A percentile compares a stretch with the other conserved stretches of the same genome.
Conservation (phyloP, 2,888 invertebrate species). For the Barypeithes pellucidus region DNA sequence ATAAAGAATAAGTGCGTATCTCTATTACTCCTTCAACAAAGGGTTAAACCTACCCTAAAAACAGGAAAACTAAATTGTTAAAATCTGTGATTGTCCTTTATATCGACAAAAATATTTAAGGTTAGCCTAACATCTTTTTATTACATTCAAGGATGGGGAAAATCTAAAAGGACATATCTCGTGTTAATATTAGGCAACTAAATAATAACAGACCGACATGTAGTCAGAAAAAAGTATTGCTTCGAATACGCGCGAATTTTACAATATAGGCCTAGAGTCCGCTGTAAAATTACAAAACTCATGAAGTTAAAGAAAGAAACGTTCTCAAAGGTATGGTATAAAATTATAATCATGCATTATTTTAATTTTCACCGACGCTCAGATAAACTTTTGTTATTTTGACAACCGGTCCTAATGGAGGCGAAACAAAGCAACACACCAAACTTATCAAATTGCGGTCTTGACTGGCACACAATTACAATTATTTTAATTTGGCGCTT, state of each 20-base stretch:
- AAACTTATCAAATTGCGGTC: too few species aligned
- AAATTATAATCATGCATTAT: too few species aligned
- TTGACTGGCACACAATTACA: too few species aligned
- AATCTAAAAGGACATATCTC: constrained; percentile 10
- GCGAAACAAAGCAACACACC: too few species aligned
- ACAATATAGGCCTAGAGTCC: constrained; percentile 27
- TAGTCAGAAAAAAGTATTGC: constrained; percentile 69
- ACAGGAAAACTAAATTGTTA: constrained; percentile 25
- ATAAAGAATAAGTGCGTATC: not conserved
- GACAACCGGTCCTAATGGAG: too few species aligned
- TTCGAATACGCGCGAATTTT: constrained; percentile 69
- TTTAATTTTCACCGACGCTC: too few species aligned
- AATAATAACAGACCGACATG: constrained; percentile 64
- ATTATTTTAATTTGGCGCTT: too few species aligned
- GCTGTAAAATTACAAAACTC: not conserved
- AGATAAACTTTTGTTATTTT: too few species aligned
- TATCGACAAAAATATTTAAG: constrained; percentile 43
- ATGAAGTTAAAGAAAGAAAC: too few species aligned
- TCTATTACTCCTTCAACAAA: constrained; percentile 29
- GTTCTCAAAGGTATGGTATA: not conserved
- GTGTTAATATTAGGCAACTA: constrained; percentile 7
- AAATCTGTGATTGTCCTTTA: constrained; percentile 52
- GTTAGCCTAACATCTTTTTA: constrained; percentile 11
- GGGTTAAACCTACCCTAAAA: constrained; percentile 25
- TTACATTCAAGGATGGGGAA: constrained; percentile 6